These are phyloP conservation scores for Lasioglossum malachurum DNA, from an alignment of 2,888 invertebrate species.

Conservation along the genomic window DNA sequence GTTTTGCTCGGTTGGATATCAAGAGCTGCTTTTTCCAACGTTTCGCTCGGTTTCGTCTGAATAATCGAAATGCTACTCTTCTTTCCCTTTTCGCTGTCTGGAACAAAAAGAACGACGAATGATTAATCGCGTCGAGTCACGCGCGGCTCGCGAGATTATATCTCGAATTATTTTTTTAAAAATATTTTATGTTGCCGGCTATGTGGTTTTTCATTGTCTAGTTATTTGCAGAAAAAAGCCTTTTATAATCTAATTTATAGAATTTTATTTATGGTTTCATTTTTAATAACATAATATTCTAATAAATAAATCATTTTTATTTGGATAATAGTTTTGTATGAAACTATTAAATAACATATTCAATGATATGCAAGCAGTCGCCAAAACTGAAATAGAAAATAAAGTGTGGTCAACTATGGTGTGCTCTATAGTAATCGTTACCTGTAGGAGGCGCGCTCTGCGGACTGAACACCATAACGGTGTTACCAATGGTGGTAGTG, in stretches of 20 bases:
- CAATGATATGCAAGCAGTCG: no score
- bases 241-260: not conserved
- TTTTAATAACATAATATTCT: not conserved
- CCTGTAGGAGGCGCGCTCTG: constrained; percentile 92
- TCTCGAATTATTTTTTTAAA: not conserved
- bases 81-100: constrained; percentile 60
- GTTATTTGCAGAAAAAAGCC: no score
- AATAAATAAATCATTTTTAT: no score
- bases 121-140: constrained; percentile 5
- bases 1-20: constrained; percentile 83
- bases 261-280: not conserved
- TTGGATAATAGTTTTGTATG: no score
- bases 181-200: not conserved
- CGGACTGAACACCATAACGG: constrained; percentile 97
- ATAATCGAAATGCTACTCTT: constrained; percentile 71
- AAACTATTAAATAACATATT: no score
- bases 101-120: constrained; percentile 16
- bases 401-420: not conserved
- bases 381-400: no score
- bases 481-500: constrained; percentile 96
- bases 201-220: not conserved
- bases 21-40: constrained; percentile 74
- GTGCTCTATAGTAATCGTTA: constrained; percentile 78
- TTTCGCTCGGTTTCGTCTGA: constrained; percentile 80
- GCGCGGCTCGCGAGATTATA: not conserved